Percentiles rank a stretch among this genome's conserved stretches.
Evolutionary conservation across 2,797 vertebrate species (phyloP).

Genomic region (Pteropus rufus): DNA sequence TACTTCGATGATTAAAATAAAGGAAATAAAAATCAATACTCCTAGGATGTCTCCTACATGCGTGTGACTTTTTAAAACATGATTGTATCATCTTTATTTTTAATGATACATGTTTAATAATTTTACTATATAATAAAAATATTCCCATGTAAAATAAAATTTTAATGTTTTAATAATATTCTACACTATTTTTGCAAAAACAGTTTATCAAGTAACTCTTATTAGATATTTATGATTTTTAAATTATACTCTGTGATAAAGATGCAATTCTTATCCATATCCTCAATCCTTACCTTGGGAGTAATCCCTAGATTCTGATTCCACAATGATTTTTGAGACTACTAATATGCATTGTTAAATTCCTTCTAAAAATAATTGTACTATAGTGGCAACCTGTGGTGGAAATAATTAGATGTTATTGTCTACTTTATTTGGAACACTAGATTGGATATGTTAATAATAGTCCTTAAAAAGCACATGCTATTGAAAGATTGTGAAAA

Average conservation of each 20-base stretch:
- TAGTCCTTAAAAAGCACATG: slow-evolving; percentile 55
- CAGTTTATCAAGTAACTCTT: background rate
- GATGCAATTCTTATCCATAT: background rate
- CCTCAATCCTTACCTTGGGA: background rate
- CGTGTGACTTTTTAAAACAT: background rate
- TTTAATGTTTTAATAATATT: background rate
- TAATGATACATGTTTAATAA: background rate
- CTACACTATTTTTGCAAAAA: background rate
- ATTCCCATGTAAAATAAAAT: background rate
- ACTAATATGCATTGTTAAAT: slow-evolving; percentile 46
- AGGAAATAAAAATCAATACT: background rate
- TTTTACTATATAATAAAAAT: background rate
- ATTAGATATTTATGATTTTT: background rate
- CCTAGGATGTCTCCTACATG: background rate
- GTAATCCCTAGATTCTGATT: background rate
- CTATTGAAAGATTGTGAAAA: slow-evolving; percentile 36
- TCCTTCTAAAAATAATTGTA: slow-evolving; percentile 57
- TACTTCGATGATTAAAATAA: background rate
- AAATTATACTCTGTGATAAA: background rate
- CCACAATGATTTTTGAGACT: background rate
- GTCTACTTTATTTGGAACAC: slow-evolving; percentile 59
- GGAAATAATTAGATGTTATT: slow-evolving; percentile 65
- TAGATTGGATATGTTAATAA: slow-evolving; percentile 66
- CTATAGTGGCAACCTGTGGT: slow-evolving; percentile 36
- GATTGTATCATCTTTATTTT: background rate